Percentiles rank a stretch among this genome's conserved stretches.
phyloP scores from a whole-genome alignment of 1,140 invertebrate genomes.

The Globodera rostochiensis region DNA sequence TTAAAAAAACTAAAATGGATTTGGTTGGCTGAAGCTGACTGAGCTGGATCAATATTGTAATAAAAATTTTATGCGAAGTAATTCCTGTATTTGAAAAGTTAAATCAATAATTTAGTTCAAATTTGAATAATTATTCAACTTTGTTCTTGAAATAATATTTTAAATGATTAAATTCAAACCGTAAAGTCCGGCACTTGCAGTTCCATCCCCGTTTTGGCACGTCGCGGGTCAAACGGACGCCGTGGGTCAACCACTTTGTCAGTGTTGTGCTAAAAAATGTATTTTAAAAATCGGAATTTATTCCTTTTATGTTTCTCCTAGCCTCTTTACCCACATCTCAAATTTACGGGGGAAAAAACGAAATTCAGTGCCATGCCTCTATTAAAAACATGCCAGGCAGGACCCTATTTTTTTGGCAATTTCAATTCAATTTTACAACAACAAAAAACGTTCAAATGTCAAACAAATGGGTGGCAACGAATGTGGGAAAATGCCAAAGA shows the following conservation, averaged over 20 bases:
- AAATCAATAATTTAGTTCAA: too few species aligned
- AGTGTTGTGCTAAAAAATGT: constrained; percentile 9
- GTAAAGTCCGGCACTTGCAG: constrained; percentile 27
- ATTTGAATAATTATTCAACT: too few species aligned
- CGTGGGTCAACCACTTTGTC: constrained; percentile 14
- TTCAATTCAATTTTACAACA: too few species aligned
- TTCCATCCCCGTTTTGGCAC: constrained; percentile 11
- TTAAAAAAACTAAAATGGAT: neutral
- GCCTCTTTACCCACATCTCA: neutral
- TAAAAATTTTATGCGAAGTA: too few species aligned
- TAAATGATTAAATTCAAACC: constrained; percentile 1
- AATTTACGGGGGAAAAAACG: neutral
- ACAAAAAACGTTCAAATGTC: neutral
- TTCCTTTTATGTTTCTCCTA: too few species aligned
- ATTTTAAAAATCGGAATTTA: neutral
- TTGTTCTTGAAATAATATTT: neutral
- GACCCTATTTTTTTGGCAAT: too few species aligned
- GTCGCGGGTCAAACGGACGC: constrained; percentile 21
- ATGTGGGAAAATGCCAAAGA: too few species aligned
- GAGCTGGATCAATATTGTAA: neutral
- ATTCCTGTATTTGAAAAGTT: too few species aligned
- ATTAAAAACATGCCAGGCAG: too few species aligned
- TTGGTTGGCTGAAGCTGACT: neutral
- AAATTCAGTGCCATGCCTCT: too few species aligned
- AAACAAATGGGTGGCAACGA: too few species aligned